A percentile compares a stretch with the other conserved stretches of the same genome.
Evolutionary conservation across 2,888 invertebrate species (phyloP).

Genomic region (Rhamnusium bicolor): DNA sequence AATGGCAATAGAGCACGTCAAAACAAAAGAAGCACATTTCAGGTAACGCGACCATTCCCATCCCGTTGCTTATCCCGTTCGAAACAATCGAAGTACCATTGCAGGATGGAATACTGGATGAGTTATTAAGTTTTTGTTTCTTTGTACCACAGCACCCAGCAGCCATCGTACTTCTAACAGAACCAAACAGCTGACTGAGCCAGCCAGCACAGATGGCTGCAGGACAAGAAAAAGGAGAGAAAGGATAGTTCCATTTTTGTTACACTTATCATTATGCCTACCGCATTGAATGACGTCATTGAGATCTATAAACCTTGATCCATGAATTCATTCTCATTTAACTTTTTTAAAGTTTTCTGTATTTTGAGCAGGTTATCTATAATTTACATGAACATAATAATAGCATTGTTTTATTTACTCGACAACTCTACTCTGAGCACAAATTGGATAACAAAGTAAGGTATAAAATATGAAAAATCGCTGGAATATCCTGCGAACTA

Average conservation of each 20-base stretch:
- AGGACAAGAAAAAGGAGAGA: constrained; percentile 19
- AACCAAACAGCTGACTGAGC: constrained; percentile 36
- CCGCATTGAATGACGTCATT: constrained; percentile 16
- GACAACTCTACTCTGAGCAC: too few species aligned
- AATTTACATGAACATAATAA: neutral
- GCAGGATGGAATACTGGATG: constrained; percentile 66
- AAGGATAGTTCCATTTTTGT: constrained; percentile 15
- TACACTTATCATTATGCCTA: constrained; percentile 22
- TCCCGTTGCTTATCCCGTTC: constrained; percentile 66
- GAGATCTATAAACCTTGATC: constrained; percentile 1
- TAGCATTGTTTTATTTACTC: too few species aligned
- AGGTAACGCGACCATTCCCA: constrained; percentile 83
- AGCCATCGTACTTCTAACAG: constrained; percentile 76
- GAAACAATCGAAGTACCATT: constrained; percentile 65
- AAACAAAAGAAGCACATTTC: constrained; percentile 99
- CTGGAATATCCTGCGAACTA: too few species aligned
- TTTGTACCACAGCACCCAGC: constrained; percentile 93
- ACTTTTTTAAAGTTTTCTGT: neutral
- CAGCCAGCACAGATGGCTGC: constrained; percentile 30
- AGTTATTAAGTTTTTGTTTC: constrained; percentile 90
- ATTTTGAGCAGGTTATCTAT: neutral
- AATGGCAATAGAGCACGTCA: constrained; percentile 96
- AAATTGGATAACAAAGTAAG: too few species aligned
- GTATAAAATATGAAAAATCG: too few species aligned
- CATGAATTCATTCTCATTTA: constrained; percentile 2